phyloP scores from a whole-genome alignment of 2,888 invertebrate genomes.

The Mythimna vitellina region DNA sequence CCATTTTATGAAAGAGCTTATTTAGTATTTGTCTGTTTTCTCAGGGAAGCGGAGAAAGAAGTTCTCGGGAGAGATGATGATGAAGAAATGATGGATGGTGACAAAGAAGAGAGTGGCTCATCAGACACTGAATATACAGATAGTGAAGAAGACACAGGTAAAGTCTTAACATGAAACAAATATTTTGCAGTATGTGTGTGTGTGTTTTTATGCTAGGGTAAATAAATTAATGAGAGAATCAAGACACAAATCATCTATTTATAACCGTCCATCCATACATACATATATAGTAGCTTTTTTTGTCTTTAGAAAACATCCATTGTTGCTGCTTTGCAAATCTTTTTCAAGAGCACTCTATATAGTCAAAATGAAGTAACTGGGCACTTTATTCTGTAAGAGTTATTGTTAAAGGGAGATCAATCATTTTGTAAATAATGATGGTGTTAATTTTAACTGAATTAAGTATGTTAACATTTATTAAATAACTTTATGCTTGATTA shows the following conservation, averaged over 20 bases:
- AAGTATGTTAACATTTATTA: background rate
- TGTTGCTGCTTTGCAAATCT: background rate
- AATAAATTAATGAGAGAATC: too few species aligned
- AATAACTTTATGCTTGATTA: background rate
- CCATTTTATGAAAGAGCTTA: background rate
- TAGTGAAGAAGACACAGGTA: conserved; percentile 96
- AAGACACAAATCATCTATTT: too few species aligned
- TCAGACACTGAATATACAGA: conserved; percentile 97
- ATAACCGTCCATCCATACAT: too few species aligned
- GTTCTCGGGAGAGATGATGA: conserved; percentile 94
- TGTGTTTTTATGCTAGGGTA: background rate
- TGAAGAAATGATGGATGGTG: conserved; percentile 92
- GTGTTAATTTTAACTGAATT: too few species aligned
- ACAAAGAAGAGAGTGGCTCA: conserved; percentile 93
- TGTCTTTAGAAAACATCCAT: background rate
- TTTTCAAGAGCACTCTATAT: background rate
- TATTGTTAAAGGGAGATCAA: background rate
- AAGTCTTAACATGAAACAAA: background rate
- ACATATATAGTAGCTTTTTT: background rate
- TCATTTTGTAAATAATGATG: background rate
- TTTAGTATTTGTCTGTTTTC: conserved; percentile 27
- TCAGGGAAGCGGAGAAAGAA: conserved; percentile 93
- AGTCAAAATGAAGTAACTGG: background rate
- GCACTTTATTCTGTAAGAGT: background rate
- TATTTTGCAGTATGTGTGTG: background rate